phyloP scores from a whole-genome alignment of 2,888 invertebrate species.

The Pollenia labialis region DNA sequence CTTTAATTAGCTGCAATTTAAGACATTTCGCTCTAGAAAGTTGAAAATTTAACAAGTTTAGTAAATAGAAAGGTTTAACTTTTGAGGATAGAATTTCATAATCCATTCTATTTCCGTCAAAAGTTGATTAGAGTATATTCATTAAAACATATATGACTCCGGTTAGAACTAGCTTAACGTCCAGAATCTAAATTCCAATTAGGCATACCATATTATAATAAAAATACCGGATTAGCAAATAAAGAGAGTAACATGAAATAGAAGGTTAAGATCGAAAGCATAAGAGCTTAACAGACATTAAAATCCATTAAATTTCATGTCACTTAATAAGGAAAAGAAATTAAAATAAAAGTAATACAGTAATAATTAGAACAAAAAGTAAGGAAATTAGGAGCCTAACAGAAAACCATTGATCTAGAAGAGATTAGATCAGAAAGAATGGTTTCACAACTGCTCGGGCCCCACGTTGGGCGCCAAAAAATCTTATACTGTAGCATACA shows the following conservation, averaged over 20 bases:
- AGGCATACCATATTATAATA: not conserved
- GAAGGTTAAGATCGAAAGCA: not conserved
- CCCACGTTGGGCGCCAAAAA: constrained; percentile 20
- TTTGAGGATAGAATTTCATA: not conserved
- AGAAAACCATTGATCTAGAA: not conserved
- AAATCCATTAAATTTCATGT: not conserved
- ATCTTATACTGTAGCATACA: too few relatives aligned
- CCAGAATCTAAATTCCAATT: constrained; percentile 1
- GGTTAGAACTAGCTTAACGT: not conserved
- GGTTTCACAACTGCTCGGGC: not conserved
- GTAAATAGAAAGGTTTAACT: not conserved
- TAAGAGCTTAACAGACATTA: not conserved
- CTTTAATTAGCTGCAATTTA: not conserved
- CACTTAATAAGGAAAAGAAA: not conserved
- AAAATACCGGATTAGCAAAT: not conserved
- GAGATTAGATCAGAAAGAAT: not conserved
- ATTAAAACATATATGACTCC: not conserved
- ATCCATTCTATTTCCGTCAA: not conserved
- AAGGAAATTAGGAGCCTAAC: not conserved
- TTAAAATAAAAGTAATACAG: not conserved
- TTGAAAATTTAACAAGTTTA: not conserved
- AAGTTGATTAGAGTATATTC: constrained; percentile 1
- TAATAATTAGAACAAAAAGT: not conserved
- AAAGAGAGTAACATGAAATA: not conserved
- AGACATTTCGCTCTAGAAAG: not conserved